Conservation (phyloP, 2,113 vertebrate species). For the Dissostichus mawsoni region DNA sequence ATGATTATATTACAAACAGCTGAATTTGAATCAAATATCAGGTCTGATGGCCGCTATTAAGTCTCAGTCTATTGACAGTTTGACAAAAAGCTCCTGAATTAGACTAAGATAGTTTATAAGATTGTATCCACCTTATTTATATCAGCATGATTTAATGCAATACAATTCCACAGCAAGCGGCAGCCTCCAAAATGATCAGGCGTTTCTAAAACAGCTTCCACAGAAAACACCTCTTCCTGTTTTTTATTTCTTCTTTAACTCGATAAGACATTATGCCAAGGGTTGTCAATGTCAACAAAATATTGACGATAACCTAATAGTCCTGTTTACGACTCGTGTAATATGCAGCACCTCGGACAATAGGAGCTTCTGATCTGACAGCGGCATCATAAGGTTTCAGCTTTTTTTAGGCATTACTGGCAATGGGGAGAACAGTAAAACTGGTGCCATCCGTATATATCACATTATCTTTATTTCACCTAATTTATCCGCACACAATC, state of each 20-base stretch:
- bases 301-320: background rate
- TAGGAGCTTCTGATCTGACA: background rate
- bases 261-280: no score
- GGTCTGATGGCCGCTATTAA: background rate
- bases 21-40: background rate
- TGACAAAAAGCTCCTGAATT: no score
- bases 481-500: slow-evolving; percentile 36
- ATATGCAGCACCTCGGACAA: background rate
- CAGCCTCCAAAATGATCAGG: no score
- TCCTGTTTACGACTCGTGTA: background rate
- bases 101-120: no score
- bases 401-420: background rate
- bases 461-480: slow-evolving; percentile 42
- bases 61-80: no score
- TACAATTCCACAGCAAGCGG: no score
- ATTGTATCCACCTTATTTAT: no score
- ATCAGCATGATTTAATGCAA: no score
- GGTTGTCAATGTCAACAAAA: no score
- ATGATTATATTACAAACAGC: background rate
- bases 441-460: slow-evolving; percentile 34
- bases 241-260: no score
- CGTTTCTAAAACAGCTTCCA: no score
- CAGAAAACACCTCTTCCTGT: no score
- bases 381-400: background rate
- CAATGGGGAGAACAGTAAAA: background rate